A percentile compares a stretch with the other conserved stretches of the same genome.
Conservation (phyloP, 2,113 vertebrate species). For the Oxyura jamaicensis region DNA sequence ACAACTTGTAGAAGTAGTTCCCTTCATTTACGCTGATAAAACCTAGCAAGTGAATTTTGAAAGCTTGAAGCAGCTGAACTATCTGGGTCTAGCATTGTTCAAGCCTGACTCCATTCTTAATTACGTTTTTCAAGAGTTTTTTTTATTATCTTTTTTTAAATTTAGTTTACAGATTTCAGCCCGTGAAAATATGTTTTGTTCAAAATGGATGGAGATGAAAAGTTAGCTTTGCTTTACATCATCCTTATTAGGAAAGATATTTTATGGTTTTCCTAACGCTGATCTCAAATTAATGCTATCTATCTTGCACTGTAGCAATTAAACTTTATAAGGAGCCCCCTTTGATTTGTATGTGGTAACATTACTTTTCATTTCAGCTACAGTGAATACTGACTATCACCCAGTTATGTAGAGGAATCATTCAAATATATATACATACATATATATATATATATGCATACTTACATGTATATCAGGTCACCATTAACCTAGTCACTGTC, state of each 20-base stretch:
- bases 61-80: neutral
- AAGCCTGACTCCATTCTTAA: neutral
- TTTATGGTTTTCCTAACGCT: neutral
- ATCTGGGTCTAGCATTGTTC: neutral
- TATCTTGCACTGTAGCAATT: neutral
- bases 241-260: neutral
- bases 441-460: neutral
- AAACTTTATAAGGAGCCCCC: neutral
- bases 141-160: neutral
- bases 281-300: neutral
- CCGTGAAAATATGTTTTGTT: neutral
- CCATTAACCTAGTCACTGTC: too few species aligned
- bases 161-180: neutral
- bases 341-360: neutral
- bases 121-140: neutral
- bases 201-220: neutral
- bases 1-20: neutral
- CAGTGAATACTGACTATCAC: neutral
- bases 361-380: neutral
- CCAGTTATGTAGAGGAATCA: neutral
- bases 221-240: neutral
- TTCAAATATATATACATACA: neutral
- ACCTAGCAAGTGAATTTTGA: neutral
- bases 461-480: too few species aligned
- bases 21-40: neutral